A percentile compares a stretch with the other conserved stretches of the same genome.
Conservation (phyloP, 2,797 vertebrate genomes). For the Sorex maritimensis region DNA sequence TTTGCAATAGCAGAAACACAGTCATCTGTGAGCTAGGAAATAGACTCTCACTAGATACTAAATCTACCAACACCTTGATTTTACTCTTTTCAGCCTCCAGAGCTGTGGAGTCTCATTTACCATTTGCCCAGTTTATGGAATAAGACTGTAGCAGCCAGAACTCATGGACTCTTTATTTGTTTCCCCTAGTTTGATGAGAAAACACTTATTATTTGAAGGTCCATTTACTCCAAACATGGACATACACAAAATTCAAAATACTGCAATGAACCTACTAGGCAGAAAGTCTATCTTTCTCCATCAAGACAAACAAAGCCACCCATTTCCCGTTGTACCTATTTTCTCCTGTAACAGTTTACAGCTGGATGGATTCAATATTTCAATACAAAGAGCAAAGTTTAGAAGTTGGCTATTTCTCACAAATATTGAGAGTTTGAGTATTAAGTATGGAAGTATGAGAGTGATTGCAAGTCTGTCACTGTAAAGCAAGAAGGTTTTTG, state of each 20-base stretch:
- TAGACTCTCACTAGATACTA: background rate
- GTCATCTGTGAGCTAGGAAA: background rate
- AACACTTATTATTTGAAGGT: background rate
- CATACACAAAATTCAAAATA: background rate
- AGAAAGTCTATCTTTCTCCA: background rate
- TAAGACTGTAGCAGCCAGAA: background rate
- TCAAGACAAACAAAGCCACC: background rate
- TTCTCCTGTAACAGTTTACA: background rate
- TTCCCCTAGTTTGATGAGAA: conserved; percentile 13
- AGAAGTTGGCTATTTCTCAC: background rate
- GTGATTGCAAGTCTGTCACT: background rate
- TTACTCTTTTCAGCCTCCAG: background rate
- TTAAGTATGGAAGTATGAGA: background rate
- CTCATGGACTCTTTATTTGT: background rate
- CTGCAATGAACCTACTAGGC: background rate
- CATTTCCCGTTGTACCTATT: background rate
- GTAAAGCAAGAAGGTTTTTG: background rate
- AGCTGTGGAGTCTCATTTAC: background rate
- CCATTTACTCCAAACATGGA: background rate
- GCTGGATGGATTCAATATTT: background rate
- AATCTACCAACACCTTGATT: background rate
- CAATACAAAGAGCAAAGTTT: background rate
- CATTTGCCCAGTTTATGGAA: too few relatives aligned
- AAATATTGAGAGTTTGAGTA: background rate
- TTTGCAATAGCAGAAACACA: background rate